Conservation (phyloP, 2,888 invertebrate genomes). For the Priocnemis perturbator region DNA sequence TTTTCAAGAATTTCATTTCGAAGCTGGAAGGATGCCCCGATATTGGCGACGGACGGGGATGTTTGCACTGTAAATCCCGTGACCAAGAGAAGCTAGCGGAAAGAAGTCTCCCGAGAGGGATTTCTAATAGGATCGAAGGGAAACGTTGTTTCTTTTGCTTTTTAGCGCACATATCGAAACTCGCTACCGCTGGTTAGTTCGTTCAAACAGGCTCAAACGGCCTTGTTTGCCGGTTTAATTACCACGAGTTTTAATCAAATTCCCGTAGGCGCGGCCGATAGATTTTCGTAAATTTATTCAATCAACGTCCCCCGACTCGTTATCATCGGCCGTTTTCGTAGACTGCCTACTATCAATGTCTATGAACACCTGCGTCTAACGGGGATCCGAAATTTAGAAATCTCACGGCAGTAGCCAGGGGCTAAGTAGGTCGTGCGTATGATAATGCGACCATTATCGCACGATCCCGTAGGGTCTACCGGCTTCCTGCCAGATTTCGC, state of each 20-base stretch:
- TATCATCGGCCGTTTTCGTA: slow-evolving; percentile 10
- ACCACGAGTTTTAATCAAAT: no score
- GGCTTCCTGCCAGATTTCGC: slow-evolving; percentile 67
- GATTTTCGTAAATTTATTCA: slow-evolving; percentile 21
- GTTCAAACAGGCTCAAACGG: no score
- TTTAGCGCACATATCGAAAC: no score
- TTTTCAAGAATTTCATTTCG: slow-evolving; percentile 31
- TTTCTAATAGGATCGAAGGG: no score
- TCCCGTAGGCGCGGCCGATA: background rate
- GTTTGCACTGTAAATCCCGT: no score
- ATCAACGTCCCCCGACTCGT: slow-evolving; percentile 13
- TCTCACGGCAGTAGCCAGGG: slow-evolving; percentile 52
- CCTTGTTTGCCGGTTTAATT: no score
- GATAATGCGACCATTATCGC: slow-evolving; percentile 74
- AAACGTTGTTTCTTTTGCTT: no score
- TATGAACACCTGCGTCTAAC: slow-evolving; percentile 59
- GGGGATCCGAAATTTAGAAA: slow-evolving; percentile 54
- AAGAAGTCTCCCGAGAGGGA: no score
- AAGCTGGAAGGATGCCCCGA: slow-evolving; percentile 20
- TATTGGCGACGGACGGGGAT: slow-evolving; percentile 33
- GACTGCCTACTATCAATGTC: slow-evolving; percentile 13
- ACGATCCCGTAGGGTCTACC: slow-evolving; percentile 51
- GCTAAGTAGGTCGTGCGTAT: slow-evolving; percentile 74
- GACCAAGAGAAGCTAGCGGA: no score
- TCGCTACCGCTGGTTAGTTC: no score